Percentiles rank a stretch among this genome's conserved stretches.
Evolutionary conservation across 2,888 invertebrate genomes (phyloP).

Genomic region (Calliphora vomitoria): DNA sequence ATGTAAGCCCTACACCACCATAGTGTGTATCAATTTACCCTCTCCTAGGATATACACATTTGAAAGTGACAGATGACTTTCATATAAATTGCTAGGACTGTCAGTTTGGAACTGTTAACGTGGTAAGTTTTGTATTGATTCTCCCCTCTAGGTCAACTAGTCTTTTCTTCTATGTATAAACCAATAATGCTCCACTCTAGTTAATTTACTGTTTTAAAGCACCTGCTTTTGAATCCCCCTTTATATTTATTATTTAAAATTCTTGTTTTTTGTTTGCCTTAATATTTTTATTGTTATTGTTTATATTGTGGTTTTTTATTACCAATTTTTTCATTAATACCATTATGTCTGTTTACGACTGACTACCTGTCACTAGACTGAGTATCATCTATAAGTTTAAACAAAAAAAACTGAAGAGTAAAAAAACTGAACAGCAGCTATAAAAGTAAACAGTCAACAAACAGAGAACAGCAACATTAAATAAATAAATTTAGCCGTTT

Average conservation of each 20-base stretch:
- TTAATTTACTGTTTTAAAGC: background rate
- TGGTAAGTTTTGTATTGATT: too few relatives aligned
- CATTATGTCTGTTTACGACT: constrained; percentile 53
- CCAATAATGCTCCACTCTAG: too few relatives aligned
- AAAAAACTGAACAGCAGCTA: background rate
- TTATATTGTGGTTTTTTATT: background rate
- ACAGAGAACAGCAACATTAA: constrained; percentile 12
- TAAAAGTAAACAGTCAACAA: constrained; percentile 19
- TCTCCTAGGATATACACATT: too few relatives aligned
- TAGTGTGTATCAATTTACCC: too few relatives aligned
- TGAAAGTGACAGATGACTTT: too few relatives aligned
- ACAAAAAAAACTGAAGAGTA: background rate
- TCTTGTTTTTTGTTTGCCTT: background rate
- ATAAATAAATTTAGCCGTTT: constrained; percentile 15
- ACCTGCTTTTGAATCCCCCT: background rate
- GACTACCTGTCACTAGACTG: constrained; percentile 35
- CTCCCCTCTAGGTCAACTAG: too few relatives aligned
- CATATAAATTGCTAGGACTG: too few relatives aligned
- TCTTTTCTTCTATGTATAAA: too few relatives aligned
- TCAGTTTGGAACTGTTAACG: too few relatives aligned
- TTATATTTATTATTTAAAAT: constrained; percentile 20
- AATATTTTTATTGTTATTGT: constrained; percentile 14
- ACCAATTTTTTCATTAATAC: constrained; percentile 38
- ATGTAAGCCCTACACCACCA: too few relatives aligned
- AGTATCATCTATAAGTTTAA: constrained; percentile 12